Conservation (phyloP, 2,888 invertebrate species). For the Sepioteuthis lessoniana region DNA sequence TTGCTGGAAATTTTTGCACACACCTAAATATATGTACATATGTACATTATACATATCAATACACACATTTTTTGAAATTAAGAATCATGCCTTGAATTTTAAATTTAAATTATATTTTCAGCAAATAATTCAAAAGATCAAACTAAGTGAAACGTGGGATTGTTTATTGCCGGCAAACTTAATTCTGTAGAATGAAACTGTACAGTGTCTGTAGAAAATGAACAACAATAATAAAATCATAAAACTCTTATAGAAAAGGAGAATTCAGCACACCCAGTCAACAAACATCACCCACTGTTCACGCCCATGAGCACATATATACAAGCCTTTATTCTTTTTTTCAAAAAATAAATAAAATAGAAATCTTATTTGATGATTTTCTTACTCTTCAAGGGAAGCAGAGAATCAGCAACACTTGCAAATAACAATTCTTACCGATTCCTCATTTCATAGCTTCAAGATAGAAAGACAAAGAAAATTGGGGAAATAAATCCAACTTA, state of each 20-base stretch:
- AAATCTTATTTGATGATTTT: background rate
- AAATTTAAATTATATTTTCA: background rate
- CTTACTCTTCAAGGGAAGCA: background rate
- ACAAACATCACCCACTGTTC: background rate
- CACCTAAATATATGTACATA: background rate
- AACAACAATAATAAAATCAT: background rate
- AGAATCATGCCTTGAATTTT: too few species aligned
- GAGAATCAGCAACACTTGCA: background rate
- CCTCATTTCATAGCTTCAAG: background rate
- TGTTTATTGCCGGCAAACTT: background rate
- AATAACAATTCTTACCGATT: background rate
- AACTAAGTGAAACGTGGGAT: background rate
- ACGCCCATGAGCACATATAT: background rate
- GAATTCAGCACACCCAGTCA: background rate
- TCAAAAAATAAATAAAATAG: background rate
- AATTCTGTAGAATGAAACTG: constrained; percentile 33
- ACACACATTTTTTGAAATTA: background rate
- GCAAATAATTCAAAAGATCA: background rate
- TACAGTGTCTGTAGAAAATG: background rate
- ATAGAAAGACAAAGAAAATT: background rate
- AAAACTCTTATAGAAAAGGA: background rate
- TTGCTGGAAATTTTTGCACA: too few species aligned
- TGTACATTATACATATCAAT: background rate
- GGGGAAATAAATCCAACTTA: background rate
- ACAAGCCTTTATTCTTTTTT: background rate